These are phyloP conservation scores for Sylvietta virens DNA, from an alignment of 2,113 vertebrate species.

Conservation along the genomic window DNA sequence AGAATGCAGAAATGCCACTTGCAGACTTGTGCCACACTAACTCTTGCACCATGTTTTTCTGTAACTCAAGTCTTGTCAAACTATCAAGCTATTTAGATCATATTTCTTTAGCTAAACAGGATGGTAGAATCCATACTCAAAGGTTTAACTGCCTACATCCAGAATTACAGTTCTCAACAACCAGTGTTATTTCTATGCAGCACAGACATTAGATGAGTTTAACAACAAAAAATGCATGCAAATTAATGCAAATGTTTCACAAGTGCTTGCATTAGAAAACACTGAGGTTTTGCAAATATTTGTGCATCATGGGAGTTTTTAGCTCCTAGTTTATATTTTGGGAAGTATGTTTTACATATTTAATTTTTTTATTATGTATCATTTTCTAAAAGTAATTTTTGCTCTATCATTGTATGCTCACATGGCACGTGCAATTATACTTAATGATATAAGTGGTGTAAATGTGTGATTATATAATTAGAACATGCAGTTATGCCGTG, in stretches of 20 bases:
- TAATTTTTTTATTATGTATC: background rate
- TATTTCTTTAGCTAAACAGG: background rate
- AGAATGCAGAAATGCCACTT: background rate
- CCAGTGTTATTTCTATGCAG: background rate
- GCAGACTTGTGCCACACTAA: background rate
- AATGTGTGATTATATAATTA: constrained; percentile 58
- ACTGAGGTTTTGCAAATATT: background rate
- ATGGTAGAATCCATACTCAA: background rate
- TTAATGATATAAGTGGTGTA: constrained; percentile 52
- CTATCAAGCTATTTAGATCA: background rate
- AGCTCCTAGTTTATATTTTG: background rate
- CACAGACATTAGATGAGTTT: background rate
- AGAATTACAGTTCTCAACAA: background rate
- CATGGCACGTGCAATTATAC: constrained; percentile 24
- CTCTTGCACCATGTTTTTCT: background rate
- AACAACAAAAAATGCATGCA: background rate
- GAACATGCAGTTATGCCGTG: constrained; percentile 13
- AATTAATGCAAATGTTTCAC: background rate
- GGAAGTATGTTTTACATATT: background rate
- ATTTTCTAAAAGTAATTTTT: constrained; percentile 35
- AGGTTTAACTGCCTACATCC: background rate
- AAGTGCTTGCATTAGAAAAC: background rate
- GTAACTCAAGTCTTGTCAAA: background rate
- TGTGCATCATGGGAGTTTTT: background rate
- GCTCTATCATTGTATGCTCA: background rate